phyloP scores from a whole-genome alignment of 2,797 vertebrate genomes.

The Alosa sapidissima region DNA sequence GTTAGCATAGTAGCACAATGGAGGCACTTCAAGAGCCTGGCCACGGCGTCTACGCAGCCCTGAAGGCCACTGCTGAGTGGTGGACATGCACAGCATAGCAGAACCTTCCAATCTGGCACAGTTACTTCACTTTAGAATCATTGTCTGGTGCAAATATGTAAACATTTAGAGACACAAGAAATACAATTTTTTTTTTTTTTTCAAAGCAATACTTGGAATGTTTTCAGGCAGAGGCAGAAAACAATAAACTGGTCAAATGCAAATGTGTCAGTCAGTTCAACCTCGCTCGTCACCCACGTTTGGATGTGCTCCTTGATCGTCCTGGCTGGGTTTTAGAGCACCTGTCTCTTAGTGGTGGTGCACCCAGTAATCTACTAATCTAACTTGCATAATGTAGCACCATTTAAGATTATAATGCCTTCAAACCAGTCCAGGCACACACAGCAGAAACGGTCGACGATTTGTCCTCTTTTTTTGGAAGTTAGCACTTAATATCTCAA shows the following conservation, averaged over 20 bases:
- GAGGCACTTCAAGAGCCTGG: slow-evolving; percentile 30
- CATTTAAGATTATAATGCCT: neutral
- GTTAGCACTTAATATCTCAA: neutral
- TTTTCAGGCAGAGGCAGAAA: slow-evolving; percentile 15
- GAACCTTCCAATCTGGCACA: slow-evolving; percentile 27
- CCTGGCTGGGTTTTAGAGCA: neutral
- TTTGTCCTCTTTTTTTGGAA: neutral
- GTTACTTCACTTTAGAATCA: slow-evolving; percentile 30
- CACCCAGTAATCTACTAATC: neutral
- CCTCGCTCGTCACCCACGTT: neutral
- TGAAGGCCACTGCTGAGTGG: neutral
- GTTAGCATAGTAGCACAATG: neutral
- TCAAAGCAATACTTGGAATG: slow-evolving; percentile 31
- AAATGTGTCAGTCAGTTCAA: neutral
- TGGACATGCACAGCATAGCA: slow-evolving; percentile 18
- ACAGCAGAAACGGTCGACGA: neutral
- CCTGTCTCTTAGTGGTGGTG: neutral
- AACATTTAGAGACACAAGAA: slow-evolving; percentile 36
- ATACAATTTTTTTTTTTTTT: slow-evolving; percentile 7
- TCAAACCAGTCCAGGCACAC: neutral
- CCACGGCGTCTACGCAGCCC: neutral
- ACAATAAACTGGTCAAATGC: neutral
- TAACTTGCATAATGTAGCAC: slow-evolving; percentile 11
- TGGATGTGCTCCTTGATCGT: neutral
- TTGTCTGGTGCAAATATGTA: slow-evolving; percentile 45